Percentiles rank a stretch among this genome's conserved stretches.
phyloP scores from a whole-genome alignment of 2,113 vertebrate genomes.

The Ailuropoda melanoleuca region DNA sequence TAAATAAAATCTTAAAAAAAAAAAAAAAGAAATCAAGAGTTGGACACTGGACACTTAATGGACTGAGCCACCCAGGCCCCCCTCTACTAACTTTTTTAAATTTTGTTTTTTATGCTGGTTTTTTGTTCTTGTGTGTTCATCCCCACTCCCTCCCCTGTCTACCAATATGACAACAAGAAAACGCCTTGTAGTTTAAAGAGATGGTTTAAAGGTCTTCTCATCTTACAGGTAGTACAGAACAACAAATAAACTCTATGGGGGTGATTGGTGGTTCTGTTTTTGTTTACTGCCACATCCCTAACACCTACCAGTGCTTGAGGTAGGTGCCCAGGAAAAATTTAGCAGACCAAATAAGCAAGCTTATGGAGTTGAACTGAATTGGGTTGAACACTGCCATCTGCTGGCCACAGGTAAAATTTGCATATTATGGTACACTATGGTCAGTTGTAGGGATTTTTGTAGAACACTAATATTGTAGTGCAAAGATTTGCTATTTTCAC shows the following conservation, averaged over 20 bases:
- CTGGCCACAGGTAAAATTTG: neutral
- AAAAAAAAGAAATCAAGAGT: neutral
- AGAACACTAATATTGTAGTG: neutral
- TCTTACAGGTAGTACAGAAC: neutral
- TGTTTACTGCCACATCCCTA: neutral
- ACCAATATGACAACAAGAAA: neutral
- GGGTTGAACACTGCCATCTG: slow-evolving; percentile 67
- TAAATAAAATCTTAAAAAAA: too few relatives aligned
- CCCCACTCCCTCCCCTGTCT: neutral
- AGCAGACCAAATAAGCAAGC: neutral
- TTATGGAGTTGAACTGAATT: neutral
- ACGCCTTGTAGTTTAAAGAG: neutral
- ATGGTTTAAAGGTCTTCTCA: neutral
- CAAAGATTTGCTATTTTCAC: neutral
- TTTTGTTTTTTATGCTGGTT: neutral
- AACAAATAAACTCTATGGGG: neutral
- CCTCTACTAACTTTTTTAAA: neutral
- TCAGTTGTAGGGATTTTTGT: neutral
- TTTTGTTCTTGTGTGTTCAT: neutral
- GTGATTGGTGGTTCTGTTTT: neutral
- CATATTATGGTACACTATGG: neutral
- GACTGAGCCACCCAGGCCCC: neutral
- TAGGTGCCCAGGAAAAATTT: neutral
- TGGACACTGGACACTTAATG: neutral
- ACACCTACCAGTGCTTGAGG: neutral